Evolutionary conservation across 2,797 vertebrate species (phyloP).

Genomic region (Myripristis murdjan): DNA sequence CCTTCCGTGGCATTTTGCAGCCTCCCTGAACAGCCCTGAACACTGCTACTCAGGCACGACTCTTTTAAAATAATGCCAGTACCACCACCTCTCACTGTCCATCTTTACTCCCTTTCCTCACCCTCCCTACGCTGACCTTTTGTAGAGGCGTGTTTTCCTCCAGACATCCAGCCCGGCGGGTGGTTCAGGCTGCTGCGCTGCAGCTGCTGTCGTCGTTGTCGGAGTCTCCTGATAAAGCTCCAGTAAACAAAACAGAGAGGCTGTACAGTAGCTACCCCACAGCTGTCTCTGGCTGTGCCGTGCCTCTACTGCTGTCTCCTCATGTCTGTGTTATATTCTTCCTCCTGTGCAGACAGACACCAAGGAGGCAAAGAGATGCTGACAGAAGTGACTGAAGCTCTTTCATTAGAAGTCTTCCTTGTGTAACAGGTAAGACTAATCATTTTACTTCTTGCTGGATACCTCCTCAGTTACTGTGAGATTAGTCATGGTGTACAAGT

Average conservation of each 20-base stretch:
- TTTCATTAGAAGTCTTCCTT: slow-evolving; percentile 70
- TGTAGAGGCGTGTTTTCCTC: slow-evolving; percentile 11
- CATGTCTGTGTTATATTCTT: slow-evolving; percentile 39
- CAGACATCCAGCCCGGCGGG: slow-evolving; percentile 22
- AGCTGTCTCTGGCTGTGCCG: slow-evolving; percentile 28
- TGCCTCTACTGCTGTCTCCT: slow-evolving; percentile 45
- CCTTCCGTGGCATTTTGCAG: slow-evolving; percentile 33
- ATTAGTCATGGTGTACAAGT: slow-evolving; percentile 3
- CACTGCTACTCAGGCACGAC: slow-evolving; percentile 19
- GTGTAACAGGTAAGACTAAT: slow-evolving; percentile 71
- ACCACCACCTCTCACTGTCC: slow-evolving; percentile 20
- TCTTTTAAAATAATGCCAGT: slow-evolving; percentile 26
- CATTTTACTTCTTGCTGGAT: not conserved
- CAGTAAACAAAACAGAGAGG: slow-evolving; percentile 50
- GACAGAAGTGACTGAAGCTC: slow-evolving; percentile 72
- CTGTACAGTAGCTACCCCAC: slow-evolving; percentile 32
- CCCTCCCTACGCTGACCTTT: slow-evolving; percentile 23
- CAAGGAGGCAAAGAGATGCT: slow-evolving; percentile 78
- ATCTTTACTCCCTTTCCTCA: not conserved
- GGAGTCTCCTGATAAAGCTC: slow-evolving; percentile 51
- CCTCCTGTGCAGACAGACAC: slow-evolving; percentile 69
- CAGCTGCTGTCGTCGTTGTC: slow-evolving; percentile 35
- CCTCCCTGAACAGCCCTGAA: slow-evolving; percentile 21
- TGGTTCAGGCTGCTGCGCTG: slow-evolving; percentile 31
- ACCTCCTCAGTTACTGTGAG: not conserved